These are phyloP conservation scores for Diglossa brunneiventris DNA, from an alignment of 2,113 vertebrate genomes.

Conservation along the genomic window DNA sequence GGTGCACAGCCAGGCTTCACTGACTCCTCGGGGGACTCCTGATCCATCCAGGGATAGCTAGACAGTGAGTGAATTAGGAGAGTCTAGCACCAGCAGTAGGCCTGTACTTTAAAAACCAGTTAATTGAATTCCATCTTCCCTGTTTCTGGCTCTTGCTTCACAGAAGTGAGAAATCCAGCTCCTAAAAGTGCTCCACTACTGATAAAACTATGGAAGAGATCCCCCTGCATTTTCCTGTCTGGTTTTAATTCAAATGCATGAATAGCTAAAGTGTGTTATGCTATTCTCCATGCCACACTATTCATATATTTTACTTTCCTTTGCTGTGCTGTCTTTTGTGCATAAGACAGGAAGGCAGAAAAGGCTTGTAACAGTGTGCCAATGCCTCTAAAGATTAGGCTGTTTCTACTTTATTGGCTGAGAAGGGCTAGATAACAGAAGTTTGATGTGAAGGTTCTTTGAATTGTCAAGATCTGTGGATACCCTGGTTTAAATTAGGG, in stretches of 20 bases:
- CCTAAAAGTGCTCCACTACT: rapidly evolving
- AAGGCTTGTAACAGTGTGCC: background rate
- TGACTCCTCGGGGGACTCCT: background rate
- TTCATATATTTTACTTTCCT: background rate
- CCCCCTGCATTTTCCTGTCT: background rate
- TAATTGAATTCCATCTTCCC: background rate
- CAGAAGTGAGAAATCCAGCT: background rate
- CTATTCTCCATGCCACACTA: background rate
- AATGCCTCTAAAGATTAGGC: background rate
- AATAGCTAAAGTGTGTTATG: background rate
- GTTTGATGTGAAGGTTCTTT: background rate
- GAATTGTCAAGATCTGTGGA: background rate
- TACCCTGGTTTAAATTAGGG: background rate
- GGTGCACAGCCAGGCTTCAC: background rate
- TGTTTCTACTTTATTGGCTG: conserved; percentile 10
- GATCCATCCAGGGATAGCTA: background rate
- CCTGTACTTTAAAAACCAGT: background rate
- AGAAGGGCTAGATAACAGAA: conserved; percentile 3
- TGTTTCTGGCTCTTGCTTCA: background rate
- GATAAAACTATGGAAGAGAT: background rate
- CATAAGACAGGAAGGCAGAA: background rate
- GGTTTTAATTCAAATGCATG: background rate
- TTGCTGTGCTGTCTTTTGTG: background rate
- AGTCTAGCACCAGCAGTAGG: background rate
- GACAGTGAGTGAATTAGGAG: rapidly evolving